Conservation (phyloP, 2,797 vertebrate species). For the Siniperca undulata region DNA sequence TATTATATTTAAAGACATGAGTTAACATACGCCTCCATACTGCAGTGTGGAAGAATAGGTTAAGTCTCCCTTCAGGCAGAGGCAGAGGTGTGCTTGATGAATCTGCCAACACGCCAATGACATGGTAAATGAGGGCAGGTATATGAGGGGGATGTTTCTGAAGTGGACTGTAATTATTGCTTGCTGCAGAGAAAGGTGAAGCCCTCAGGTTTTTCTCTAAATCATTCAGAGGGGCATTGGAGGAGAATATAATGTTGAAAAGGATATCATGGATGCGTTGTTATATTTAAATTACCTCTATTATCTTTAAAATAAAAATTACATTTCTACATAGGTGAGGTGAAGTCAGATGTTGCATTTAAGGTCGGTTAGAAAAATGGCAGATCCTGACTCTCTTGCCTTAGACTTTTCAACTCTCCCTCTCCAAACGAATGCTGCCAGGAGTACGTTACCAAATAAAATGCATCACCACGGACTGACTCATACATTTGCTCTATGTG, state of each 20-base stretch:
- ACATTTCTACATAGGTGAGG: background rate
- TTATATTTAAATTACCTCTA: background rate
- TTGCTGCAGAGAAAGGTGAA: slow-evolving; percentile 17
- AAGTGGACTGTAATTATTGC: slow-evolving; percentile 35
- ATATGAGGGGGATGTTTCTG: slow-evolving; percentile 25
- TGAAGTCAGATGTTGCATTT: background rate
- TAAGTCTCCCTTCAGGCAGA: slow-evolving; percentile 8
- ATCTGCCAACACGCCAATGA: background rate
- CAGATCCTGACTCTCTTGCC: background rate
- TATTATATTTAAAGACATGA: background rate
- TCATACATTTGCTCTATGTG: background rate
- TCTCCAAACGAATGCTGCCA: background rate
- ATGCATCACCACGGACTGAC: background rate
- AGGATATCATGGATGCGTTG: background rate
- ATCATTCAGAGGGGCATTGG: background rate
- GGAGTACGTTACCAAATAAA: background rate
- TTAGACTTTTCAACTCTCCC: background rate
- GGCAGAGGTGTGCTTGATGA: background rate
- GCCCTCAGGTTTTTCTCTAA: slow-evolving; percentile 12
- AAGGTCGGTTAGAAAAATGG: background rate
- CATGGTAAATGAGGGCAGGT: slow-evolving; percentile 31
- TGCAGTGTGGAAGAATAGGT: slow-evolving; percentile 10
- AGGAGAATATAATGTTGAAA: background rate
- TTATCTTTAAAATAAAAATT: slow-evolving; percentile 1
- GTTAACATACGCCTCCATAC: background rate